A percentile compares a stretch with the other conserved stretches of the same genome.
These are phyloP conservation scores for Steinernema khuongi DNA, from an alignment of 1,140 invertebrate species.

Conservation along the genomic window DNA sequence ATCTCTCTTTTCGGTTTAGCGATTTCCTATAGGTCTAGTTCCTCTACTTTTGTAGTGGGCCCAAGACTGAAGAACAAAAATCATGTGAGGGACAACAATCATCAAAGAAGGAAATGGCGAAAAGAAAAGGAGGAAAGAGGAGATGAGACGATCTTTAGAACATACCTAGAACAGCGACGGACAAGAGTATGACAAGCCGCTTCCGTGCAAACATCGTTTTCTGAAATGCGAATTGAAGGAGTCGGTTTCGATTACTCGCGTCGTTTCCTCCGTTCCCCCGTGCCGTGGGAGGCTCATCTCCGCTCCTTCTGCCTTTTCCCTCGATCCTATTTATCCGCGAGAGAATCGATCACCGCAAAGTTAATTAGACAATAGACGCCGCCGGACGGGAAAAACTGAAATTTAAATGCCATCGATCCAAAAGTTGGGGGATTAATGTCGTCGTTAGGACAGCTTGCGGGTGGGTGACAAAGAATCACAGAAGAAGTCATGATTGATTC, in stretches of 20 bases:
- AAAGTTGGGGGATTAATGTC: neutral
- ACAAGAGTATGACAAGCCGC: neutral
- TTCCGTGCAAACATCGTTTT: neutral
- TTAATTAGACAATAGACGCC: conserved; percentile 10
- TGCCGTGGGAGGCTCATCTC: neutral
- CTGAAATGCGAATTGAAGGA: neutral
- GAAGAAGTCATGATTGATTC: neutral
- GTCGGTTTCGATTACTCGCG: neutral
- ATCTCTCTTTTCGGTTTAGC: too few relatives aligned
- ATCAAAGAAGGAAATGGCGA: too few relatives aligned
- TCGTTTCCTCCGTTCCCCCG: neutral
- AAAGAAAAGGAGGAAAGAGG: too few relatives aligned
- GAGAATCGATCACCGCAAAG: conserved; percentile 12
- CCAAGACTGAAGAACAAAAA: too few relatives aligned
- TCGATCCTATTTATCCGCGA: neutral
- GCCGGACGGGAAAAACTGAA: neutral
- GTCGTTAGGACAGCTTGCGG: neutral
- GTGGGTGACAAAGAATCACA: neutral
- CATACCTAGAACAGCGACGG: neutral
- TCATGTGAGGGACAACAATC: too few relatives aligned
- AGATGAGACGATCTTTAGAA: neutral
- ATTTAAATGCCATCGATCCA: neutral
- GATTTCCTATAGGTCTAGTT: too few relatives aligned
- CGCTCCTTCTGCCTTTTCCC: neutral
- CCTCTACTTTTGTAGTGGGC: too few relatives aligned